Evolutionary conservation across 2,888 invertebrate genomes (phyloP).

Genomic region (Dexiosoma caninum): DNA sequence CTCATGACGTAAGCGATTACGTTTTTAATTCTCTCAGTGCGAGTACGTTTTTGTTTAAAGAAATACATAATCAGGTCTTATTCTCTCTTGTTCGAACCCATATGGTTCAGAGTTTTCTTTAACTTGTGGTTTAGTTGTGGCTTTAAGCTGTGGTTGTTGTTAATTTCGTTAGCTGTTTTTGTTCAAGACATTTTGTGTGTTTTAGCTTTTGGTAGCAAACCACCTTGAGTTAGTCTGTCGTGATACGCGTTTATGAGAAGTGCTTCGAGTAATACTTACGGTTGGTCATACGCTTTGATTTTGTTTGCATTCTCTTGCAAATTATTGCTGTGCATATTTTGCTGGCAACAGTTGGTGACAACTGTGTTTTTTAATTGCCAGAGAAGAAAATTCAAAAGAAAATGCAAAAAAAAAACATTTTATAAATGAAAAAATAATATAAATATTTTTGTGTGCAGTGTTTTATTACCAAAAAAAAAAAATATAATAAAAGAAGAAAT

Average conservation of each 20-base stretch:
- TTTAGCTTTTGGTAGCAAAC: constrained; percentile 55
- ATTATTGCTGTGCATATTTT: too few relatives aligned
- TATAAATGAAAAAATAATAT: neutral
- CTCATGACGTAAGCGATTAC: constrained; percentile 42
- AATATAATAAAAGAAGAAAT: neutral
- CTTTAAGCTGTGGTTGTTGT: constrained; percentile 30
- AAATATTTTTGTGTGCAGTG: neutral
- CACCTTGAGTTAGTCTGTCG: constrained; percentile 64
- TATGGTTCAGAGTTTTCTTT: constrained; percentile 26
- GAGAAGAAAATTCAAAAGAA: neutral
- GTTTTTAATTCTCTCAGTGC: constrained; percentile 7
- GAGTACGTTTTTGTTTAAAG: neutral
- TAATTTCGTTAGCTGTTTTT: constrained; percentile 32
- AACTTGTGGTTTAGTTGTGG: constrained; percentile 30
- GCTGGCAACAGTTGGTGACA: constrained; percentile 40
- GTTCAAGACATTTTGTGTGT: constrained; percentile 58
- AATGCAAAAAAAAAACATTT: neutral
- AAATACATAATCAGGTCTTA: constrained; percentile 6
- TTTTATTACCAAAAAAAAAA: neutral
- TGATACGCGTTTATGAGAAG: constrained; percentile 59
- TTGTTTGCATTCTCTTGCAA: neutral
- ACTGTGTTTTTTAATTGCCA: neutral
- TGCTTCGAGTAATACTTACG: constrained; percentile 40
- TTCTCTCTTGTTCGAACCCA: constrained; percentile 20
- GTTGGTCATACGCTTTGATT: constrained; percentile 12